phyloP scores from a whole-genome alignment of 2,888 invertebrate species.

The Altica lythri region DNA sequence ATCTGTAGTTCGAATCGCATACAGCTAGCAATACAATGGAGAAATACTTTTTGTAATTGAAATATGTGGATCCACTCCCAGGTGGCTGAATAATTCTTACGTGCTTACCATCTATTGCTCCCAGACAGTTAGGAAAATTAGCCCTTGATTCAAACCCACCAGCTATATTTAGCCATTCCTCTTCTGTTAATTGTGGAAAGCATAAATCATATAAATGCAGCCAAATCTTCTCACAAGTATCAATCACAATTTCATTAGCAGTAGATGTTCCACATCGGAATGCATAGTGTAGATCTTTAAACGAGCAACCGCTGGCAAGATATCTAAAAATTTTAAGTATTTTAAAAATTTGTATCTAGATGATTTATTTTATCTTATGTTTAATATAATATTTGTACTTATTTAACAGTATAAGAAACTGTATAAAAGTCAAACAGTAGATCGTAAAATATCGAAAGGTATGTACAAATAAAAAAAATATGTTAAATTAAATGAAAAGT shows the following conservation, averaged over 20 bases:
- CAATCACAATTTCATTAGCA: too few relatives aligned
- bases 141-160: too few relatives aligned
- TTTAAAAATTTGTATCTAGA: neutral
- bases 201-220: neutral
- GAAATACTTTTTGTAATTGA: neutral
- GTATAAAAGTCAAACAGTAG: neutral
- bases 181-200: neutral
- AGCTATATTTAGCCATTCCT: too few relatives aligned
- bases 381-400: neutral
- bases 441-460: neutral
- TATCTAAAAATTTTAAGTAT: neutral
- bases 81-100: too few relatives aligned
- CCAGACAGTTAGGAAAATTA: neutral
- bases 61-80: neutral
- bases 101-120: neutral
- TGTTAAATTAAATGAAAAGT: too few relatives aligned
- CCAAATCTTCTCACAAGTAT: neutral
- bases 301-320: too few relatives aligned
- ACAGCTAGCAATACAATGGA: neutral
- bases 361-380: neutral
- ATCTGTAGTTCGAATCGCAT: neutral
- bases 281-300: too few relatives aligned
- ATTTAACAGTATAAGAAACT: neutral
- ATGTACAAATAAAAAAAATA: too few relatives aligned
- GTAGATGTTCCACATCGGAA: too few relatives aligned